Base-by-base conservation (phyloP, 2,888 invertebrate genomes). In the Drosophila anomelani region DNA sequence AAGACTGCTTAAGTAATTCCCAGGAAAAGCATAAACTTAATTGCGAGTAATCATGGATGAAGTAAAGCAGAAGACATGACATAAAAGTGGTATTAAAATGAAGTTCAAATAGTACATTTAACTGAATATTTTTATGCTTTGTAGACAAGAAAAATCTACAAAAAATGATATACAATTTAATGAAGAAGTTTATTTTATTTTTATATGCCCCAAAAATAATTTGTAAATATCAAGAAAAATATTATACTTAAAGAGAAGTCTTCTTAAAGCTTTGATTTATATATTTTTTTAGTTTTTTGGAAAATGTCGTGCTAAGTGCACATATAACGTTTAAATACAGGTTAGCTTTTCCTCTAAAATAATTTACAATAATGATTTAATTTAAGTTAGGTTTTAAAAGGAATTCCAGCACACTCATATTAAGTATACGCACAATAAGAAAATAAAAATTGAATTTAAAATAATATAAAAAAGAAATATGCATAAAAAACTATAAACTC, bases 1-100 rank as follows among this genome's bases (percentile, higher is more conserved):
- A 63, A 47, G 32, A 61, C 57, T 32, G 17, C 20, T 47, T 34
- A 32, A 17, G 6, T 32, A 34, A 64, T 64, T 63, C 47, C 39
- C 32, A 51, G 15, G 34, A 47, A 49, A 41, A 17, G 10, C 9
- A n/a, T 38, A 20, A 39, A 17, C 20, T 23, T 63, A 13, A 46
- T 46, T 47, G 12, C 7, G n/a, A 34, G 32, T 39, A 17, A 23
- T 39, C 29, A 29, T 29, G 12, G 1, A 15, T 12, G 17, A 49
- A 51, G n/a, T 34, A 23, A 13, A 15, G 7, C 3, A 34, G 15
- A 36, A 60, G 38, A 8, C 20, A 46, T 34, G 4, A 39, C 5
- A 36, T 39, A 39, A 61, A 57, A 55, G 13, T 20, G 17, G 8
- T 39, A n/a, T 12, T 38, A 3, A 54, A 38, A 26, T n/a, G n/a